Evolutionary conservation across 2,797 vertebrate species (phyloP).

Genomic region (Lagodon rhomboides): DNA sequence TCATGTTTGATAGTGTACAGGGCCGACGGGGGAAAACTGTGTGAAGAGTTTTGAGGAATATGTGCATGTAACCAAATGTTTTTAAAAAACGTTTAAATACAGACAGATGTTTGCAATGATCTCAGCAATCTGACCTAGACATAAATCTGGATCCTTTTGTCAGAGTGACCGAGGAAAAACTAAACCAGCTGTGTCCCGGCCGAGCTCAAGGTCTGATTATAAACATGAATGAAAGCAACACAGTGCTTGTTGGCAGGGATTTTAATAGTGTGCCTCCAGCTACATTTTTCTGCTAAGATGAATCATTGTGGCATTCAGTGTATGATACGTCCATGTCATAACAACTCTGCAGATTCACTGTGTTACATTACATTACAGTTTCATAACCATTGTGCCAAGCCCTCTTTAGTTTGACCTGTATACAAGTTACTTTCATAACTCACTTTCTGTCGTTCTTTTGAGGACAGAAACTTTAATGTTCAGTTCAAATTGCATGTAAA

Average conservation of each 20-base stretch:
- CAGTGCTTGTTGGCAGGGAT: constrained; percentile 28
- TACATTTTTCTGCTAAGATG: constrained; percentile 20
- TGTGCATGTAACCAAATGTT: not conserved
- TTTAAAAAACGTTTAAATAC: not conserved
- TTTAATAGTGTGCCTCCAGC: constrained; percentile 24
- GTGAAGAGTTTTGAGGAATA: not conserved
- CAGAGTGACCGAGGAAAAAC: constrained; percentile 22
- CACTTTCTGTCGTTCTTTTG: not conserved
- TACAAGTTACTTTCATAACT: not conserved
- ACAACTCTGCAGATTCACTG: constrained; percentile 11
- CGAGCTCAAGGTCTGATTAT: constrained; percentile 10
- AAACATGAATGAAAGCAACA: constrained; percentile 30
- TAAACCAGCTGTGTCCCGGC: constrained; percentile 30
- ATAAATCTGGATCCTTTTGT: constrained; percentile 22
- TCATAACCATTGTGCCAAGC: not conserved
- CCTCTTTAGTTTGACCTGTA: not conserved
- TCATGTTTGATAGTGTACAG: too few relatives aligned
- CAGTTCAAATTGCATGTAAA: too few relatives aligned
- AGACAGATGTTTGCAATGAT: not conserved
- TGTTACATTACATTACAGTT: constrained; percentile 7
- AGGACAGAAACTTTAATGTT: not conserved
- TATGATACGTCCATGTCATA: constrained; percentile 29
- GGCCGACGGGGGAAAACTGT: not conserved
- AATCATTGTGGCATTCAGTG: constrained; percentile 32
- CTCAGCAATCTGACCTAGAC: not conserved